Percentiles rank a stretch among this genome's conserved stretches.
Evolutionary conservation across 2,797 vertebrate genomes (phyloP).

Genomic region (Petrocephalus schoutedeni): DNA sequence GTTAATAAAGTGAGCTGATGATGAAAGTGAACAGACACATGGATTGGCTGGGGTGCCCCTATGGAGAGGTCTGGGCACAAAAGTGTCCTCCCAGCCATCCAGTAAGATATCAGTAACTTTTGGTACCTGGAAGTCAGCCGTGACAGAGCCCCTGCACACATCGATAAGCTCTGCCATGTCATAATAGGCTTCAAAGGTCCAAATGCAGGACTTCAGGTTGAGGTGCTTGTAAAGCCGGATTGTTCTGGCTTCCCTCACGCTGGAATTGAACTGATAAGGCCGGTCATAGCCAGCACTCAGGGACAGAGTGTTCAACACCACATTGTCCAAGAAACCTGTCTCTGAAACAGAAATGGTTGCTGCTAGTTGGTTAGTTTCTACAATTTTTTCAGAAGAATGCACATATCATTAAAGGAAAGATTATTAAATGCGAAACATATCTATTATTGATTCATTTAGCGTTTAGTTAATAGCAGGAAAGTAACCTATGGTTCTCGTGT

Average conservation of each 20-base stretch:
- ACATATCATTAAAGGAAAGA: neutral
- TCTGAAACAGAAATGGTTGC: conserved; percentile 58
- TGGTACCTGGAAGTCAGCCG: conserved; percentile 90
- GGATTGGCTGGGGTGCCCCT: neutral
- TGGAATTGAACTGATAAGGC: conserved; percentile 85
- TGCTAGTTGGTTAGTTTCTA: neutral
- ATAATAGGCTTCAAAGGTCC: conserved; percentile 93
- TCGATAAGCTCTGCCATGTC: conserved; percentile 98
- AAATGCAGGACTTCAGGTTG: conserved; percentile 97
- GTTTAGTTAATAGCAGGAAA: no score
- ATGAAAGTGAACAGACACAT: neutral
- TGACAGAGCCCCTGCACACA: conserved; percentile 88
- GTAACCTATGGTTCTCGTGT: no score
- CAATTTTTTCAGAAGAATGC: neutral
- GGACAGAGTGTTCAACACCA: conserved; percentile 67
- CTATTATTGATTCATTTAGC: neutral
- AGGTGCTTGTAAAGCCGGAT: conserved; percentile 93
- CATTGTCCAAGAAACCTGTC: conserved; percentile 81
- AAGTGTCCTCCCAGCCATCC: neutral
- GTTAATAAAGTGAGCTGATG: neutral
- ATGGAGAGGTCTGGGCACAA: neutral
- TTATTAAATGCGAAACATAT: neutral
- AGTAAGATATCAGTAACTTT: neutral
- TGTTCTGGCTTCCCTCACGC: conserved; percentile 75
- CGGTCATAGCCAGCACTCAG: conserved; percentile 88